Percentiles rank a stretch among this genome's conserved stretches.
These are phyloP conservation scores for Aromia moschata DNA, from an alignment of 2,888 invertebrate species.

Conservation along the genomic window DNA sequence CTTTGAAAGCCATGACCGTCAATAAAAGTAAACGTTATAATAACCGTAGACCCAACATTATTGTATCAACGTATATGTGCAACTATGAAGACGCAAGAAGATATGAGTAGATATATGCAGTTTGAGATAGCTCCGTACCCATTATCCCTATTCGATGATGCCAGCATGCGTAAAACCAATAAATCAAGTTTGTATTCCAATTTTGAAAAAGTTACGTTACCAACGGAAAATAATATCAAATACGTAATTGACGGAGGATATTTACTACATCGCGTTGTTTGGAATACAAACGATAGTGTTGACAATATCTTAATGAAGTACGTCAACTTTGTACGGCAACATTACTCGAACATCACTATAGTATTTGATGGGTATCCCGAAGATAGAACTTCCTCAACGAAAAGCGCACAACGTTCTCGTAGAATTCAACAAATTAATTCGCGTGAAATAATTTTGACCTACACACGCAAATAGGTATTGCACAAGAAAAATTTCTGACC, in stretches of 20 bases:
- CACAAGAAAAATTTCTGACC: background rate
- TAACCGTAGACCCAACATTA: no score
- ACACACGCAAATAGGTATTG: background rate
- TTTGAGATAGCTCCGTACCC: background rate
- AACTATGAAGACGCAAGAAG: no score
- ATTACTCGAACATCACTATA: background rate
- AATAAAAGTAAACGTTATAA: background rate
- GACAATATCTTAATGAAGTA: background rate
- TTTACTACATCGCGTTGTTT: constrained; percentile 34
- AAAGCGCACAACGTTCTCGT: background rate
- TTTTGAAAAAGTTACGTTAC: no score
- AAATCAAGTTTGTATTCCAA: background rate
- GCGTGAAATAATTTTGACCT: background rate
- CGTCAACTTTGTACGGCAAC: background rate
- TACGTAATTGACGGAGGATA: constrained; percentile 34
- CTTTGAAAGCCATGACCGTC: background rate
- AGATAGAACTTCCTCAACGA: background rate
- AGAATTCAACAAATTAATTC: background rate
- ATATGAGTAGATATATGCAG: no score
- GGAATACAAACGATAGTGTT: constrained; percentile 27
- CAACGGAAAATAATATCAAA: constrained; percentile 28
- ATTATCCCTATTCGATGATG: background rate
- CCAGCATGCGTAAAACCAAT: background rate
- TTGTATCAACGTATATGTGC: no score
- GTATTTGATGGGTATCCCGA: constrained; percentile 10